Evolutionary conservation across 2,888 invertebrate species (phyloP).

Genomic region (Ichneumoninae sp.): DNA sequence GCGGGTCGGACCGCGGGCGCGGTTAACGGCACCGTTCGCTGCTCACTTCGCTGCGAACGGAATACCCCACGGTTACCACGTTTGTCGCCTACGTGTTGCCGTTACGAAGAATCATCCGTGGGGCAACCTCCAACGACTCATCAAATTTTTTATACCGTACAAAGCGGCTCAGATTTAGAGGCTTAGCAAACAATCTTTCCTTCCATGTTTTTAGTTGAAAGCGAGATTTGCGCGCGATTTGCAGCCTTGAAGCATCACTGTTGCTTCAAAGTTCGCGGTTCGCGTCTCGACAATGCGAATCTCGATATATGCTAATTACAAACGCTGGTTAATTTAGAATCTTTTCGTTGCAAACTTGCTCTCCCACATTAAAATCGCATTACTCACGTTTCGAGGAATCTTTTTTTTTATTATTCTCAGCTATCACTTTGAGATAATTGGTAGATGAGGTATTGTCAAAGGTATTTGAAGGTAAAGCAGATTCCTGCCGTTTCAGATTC

Average conservation of each 20-base stretch:
- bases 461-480: neutral
- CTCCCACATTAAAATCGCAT: neutral
- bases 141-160: neutral
- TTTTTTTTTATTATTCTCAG: neutral
- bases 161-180: neutral
- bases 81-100: neutral
- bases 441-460: neutral
- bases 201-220: neutral
- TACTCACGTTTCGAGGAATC: neutral
- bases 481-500: neutral
- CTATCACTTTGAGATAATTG: neutral
- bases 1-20: neutral
- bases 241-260: neutral
- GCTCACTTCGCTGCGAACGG: constrained; percentile 1
- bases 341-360: neutral
- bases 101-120: neutral
- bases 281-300: neutral
- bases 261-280: neutral
- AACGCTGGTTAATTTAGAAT: neutral
- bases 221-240: neutral
- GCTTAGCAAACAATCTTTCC: neutral
- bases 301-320: neutral
- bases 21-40: constrained; percentile 13
- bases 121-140: neutral
- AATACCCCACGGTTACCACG: neutral